Conservation (phyloP, 2,888 invertebrate genomes). For the Copidosoma aretas region DNA sequence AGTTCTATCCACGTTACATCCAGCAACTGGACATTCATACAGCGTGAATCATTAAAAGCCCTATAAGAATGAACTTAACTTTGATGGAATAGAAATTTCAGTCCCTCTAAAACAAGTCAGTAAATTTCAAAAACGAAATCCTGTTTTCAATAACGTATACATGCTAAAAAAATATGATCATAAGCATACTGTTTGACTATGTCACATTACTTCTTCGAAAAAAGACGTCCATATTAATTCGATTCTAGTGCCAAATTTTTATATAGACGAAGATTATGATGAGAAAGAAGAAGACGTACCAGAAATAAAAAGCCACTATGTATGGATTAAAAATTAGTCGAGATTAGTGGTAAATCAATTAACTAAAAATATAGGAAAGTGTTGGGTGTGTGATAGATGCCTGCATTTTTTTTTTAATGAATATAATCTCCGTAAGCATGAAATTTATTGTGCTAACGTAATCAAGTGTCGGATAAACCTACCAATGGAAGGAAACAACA, state of each 20-base stretch:
- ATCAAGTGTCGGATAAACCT: slow-evolving; percentile 14
- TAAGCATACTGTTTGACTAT: too few relatives aligned
- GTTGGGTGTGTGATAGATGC: slow-evolving; percentile 40
- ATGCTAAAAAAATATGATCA: slow-evolving; percentile 31
- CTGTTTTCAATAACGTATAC: slow-evolving; percentile 36
- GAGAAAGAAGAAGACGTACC: too few relatives aligned
- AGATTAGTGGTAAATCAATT: slow-evolving; percentile 26
- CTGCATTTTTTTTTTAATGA: too few relatives aligned
- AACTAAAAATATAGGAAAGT: background rate
- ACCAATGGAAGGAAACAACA: slow-evolving; percentile 17
- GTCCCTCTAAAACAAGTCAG: slow-evolving; percentile 38
- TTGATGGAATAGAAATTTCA: slow-evolving; percentile 44
- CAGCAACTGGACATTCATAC: slow-evolving; percentile 25
- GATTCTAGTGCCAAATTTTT: too few relatives aligned
- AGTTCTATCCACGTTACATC: slow-evolving; percentile 33
- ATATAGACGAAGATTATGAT: too few relatives aligned
- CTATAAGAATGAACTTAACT: slow-evolving; percentile 36
- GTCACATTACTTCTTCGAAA: too few relatives aligned
- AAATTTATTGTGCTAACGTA: slow-evolving; percentile 17
- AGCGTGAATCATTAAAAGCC: slow-evolving; percentile 37
- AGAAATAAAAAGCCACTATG: slow-evolving; percentile 1
- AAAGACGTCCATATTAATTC: too few relatives aligned
- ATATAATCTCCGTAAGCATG: too few relatives aligned
- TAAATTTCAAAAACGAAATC: slow-evolving; percentile 43
- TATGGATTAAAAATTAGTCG: slow-evolving; percentile 30